Percentiles rank a stretch among this genome's conserved stretches.
Conservation (phyloP, 2,113 vertebrate species). For the Salvelinus fontinalis region DNA sequence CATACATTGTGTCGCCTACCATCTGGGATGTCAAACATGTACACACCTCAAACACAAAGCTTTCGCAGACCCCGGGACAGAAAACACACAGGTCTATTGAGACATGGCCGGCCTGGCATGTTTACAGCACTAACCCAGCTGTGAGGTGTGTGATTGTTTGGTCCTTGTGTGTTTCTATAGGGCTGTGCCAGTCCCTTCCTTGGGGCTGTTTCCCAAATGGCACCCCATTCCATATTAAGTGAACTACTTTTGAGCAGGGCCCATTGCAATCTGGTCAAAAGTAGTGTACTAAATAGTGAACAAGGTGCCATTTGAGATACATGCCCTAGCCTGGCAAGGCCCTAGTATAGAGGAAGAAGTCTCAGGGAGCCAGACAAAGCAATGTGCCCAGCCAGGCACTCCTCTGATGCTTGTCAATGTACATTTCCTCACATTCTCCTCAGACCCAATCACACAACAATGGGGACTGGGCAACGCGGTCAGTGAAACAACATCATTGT, state of each 20-base stretch:
- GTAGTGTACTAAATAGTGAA: too few species aligned
- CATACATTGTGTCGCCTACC: too few species aligned
- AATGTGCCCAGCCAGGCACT: background rate
- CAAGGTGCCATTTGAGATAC: too few species aligned
- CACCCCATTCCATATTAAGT: too few species aligned
- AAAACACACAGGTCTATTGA: conserved; percentile 17
- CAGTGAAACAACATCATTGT: background rate
- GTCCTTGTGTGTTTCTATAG: background rate
- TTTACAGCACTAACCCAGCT: too few species aligned
- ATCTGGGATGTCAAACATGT: conserved; percentile 38
- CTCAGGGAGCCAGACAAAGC: conserved; percentile 12
- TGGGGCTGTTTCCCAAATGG: too few species aligned
- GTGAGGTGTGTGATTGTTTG: background rate
- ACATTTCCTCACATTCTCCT: background rate
- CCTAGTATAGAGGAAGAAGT: background rate
- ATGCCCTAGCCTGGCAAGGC: background rate
- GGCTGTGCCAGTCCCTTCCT: background rate
- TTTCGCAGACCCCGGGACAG: conserved; percentile 9
- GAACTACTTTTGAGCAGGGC: too few species aligned
- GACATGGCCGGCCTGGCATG: background rate
- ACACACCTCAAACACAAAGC: background rate
- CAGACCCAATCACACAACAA: background rate
- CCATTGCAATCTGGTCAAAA: too few species aligned
- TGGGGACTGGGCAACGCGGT: background rate
- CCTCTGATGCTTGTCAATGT: background rate